A percentile compares a stretch with the other conserved stretches of the same genome.
These are phyloP conservation scores for Oxyruncus cristatus DNA, from an alignment of 2,113 vertebrate genomes.

Conservation along the genomic window DNA sequence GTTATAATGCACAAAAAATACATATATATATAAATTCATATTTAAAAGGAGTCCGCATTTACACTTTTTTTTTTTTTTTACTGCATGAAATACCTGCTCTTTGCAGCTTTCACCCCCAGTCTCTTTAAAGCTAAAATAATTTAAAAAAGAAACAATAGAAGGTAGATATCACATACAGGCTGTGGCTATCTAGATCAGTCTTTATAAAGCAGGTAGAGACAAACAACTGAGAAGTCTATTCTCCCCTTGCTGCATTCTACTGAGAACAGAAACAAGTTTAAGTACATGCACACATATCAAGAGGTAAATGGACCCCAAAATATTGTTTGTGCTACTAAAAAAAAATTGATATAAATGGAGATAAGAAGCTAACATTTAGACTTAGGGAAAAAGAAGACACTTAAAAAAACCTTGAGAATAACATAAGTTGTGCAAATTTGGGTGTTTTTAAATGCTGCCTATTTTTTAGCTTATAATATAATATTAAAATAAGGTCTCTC, in stretches of 20 bases:
- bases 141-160: slow-evolving; percentile 75
- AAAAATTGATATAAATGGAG: not conserved
- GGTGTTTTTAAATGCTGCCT: slow-evolving; percentile 75
- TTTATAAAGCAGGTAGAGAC: slow-evolving; percentile 40
- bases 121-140: slow-evolving; percentile 86
- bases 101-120: slow-evolving; percentile 75
- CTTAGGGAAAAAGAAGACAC: slow-evolving; percentile 54
- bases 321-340: slow-evolving; percentile 3
- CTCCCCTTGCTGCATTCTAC: slow-evolving; percentile 43
- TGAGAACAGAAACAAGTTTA: slow-evolving; percentile 7
- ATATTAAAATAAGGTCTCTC: slow-evolving; percentile 92
- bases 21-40: slow-evolving; percentile 82
- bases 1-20: slow-evolving; percentile 83
- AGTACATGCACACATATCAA: slow-evolving; percentile 2
- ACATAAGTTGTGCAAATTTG: slow-evolving; percentile 81
- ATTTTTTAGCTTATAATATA: slow-evolving; percentile 79
- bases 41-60: slow-evolving; percentile 80
- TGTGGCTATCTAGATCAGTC: slow-evolving; percentile 57
- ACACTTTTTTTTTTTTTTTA: slow-evolving; percentile 68
- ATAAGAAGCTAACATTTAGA: slow-evolving; percentile 52
- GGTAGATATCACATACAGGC: slow-evolving; percentile 41
- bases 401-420: slow-evolving; percentile 66
- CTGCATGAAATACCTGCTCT: slow-evolving; percentile 75
- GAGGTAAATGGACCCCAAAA: slow-evolving; percentile 53
- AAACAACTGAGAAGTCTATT: slow-evolving; percentile 49